Conservation (phyloP, 2,888 invertebrate species). For the Hirtodrosophila duncani region DNA sequence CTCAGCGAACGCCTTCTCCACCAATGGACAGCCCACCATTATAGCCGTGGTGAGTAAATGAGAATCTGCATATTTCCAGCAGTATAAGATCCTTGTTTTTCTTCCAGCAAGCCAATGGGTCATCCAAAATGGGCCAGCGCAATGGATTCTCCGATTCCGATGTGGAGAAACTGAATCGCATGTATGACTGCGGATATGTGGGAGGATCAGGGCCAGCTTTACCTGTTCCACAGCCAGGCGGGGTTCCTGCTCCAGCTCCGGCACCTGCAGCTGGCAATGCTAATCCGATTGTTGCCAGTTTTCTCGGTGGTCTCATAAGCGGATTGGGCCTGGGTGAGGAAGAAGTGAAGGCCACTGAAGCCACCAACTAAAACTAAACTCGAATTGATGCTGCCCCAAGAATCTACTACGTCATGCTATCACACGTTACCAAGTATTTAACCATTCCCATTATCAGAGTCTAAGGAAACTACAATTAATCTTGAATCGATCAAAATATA, state of each 20-base stretch:
- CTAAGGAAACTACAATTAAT: constrained; percentile 23
- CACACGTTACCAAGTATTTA: constrained; percentile 53
- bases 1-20: constrained; percentile 87
- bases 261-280: constrained; percentile 32
- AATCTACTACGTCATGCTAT: constrained; percentile 30
- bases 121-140: constrained; percentile 84
- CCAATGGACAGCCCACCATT: constrained; percentile 85
- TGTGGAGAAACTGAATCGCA: constrained; percentile 85
- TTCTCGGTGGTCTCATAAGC: constrained; percentile 72
- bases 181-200: constrained; percentile 83
- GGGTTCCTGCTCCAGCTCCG: constrained; percentile 18
- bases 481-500: constrained; percentile 8
- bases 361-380: constrained; percentile 4
- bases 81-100: neutral
- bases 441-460: constrained; percentile 35
- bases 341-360: constrained; percentile 1
- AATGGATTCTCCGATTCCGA: constrained; percentile 86
- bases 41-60: constrained; percentile 81
- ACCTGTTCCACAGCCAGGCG: constrained; percentile 11
- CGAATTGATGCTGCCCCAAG: constrained; percentile 4
- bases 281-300: constrained; percentile 69
- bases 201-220: constrained; percentile 15
- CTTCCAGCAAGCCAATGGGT: constrained; percentile 61
- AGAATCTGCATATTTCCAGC: accelerated
- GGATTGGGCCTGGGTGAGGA: constrained; percentile 71